A percentile compares a stretch with the other conserved stretches of the same genome.
Conservation (phyloP, 2,888 invertebrate species). For the Lycophotia porphyrea region DNA sequence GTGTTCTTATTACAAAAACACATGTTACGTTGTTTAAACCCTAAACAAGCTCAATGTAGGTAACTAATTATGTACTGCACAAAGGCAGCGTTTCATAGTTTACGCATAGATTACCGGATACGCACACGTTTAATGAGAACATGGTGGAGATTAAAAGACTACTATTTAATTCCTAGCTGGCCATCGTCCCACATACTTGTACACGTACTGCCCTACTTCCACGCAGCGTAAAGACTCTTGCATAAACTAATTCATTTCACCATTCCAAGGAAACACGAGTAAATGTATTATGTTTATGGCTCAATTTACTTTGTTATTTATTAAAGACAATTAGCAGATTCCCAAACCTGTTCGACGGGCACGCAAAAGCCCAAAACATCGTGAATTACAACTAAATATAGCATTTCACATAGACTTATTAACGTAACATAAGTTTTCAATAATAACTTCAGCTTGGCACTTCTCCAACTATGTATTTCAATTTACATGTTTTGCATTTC, state of each 20-base stretch:
- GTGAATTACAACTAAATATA: slow-evolving; percentile 37
- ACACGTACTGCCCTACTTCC: slow-evolving; percentile 61
- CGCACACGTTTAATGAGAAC: slow-evolving; percentile 60
- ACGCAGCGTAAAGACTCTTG: slow-evolving; percentile 43
- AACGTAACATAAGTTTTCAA: slow-evolving; percentile 46
- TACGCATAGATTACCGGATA: slow-evolving; percentile 55
- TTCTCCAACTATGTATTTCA: slow-evolving; percentile 65
- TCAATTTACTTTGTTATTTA: slow-evolving; percentile 19
- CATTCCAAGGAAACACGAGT: slow-evolving; percentile 50
- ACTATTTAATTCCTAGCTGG: slow-evolving; percentile 59
- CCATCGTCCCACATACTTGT: slow-evolving; percentile 60
- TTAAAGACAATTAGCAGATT: slow-evolving; percentile 13
- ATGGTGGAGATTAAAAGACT: slow-evolving; percentile 59
- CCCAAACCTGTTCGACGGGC: not conserved
- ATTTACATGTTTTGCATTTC: slow-evolving; percentile 75
- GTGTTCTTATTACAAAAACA: slow-evolving; percentile 19
- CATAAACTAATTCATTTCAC: slow-evolving; percentile 47
- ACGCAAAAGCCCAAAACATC: slow-evolving; percentile 11
- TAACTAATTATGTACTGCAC: slow-evolving; percentile 22
- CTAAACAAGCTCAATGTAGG: slow-evolving; percentile 35
- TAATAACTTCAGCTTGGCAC: slow-evolving; percentile 62
- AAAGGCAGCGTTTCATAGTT: slow-evolving; percentile 55
- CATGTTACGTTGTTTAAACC: slow-evolving; percentile 11
- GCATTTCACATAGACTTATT: slow-evolving; percentile 29
- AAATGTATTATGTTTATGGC: slow-evolving; percentile 21